A percentile compares a stretch with the other conserved stretches of the same genome.
phyloP scores from a whole-genome alignment of 2,888 invertebrate species.

The Macroteleia sp. region DNA sequence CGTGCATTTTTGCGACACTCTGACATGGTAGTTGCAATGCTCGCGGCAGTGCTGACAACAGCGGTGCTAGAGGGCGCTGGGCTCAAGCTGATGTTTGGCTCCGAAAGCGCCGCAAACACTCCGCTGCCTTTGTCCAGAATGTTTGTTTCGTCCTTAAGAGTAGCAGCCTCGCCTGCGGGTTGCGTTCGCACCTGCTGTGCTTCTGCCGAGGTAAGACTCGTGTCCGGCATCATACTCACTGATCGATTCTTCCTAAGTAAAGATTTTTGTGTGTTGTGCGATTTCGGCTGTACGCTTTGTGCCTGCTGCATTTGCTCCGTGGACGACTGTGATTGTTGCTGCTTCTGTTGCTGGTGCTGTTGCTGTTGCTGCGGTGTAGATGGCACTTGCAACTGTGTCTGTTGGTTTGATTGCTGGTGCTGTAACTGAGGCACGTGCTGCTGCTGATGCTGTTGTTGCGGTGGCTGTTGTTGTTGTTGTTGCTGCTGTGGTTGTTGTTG shows the following conservation, averaged over 20 bases:
- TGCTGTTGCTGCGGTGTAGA: conserved; percentile 77
- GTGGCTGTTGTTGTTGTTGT: conserved; percentile 26
- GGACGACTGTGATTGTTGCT: too few relatives aligned
- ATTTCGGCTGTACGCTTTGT: conserved; percentile 79
- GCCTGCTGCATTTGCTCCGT: conserved; percentile 74
- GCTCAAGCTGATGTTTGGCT: conserved; percentile 79
- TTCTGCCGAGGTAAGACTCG: conserved; percentile 86
- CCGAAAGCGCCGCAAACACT: conserved; percentile 76
- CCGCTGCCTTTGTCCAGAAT: conserved; percentile 84
- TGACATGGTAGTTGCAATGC: conserved; percentile 66
- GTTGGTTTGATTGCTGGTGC: conserved; percentile 70
- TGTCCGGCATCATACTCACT: conserved; percentile 84
- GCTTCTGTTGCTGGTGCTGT: too few relatives aligned
- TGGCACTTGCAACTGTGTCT: conserved; percentile 75
- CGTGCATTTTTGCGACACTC: conserved; percentile 78
- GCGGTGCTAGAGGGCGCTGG: conserved; percentile 68
- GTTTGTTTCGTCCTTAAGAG: conserved; percentile 84
- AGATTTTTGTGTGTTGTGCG: conserved; percentile 84
- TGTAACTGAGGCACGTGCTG: too few relatives aligned
- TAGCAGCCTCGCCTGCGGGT: conserved; percentile 80
- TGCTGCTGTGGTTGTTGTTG: conserved; percentile 71
- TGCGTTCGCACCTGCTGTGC: conserved; percentile 85
- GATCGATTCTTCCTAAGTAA: conserved; percentile 85
- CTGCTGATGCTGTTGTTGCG: conserved; percentile 40
- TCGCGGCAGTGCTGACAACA: conserved; percentile 45